A percentile compares a stretch with the other conserved stretches of the same genome.
Conservation (phyloP, 2,888 invertebrate genomes). For the Myathropa florea region DNA sequence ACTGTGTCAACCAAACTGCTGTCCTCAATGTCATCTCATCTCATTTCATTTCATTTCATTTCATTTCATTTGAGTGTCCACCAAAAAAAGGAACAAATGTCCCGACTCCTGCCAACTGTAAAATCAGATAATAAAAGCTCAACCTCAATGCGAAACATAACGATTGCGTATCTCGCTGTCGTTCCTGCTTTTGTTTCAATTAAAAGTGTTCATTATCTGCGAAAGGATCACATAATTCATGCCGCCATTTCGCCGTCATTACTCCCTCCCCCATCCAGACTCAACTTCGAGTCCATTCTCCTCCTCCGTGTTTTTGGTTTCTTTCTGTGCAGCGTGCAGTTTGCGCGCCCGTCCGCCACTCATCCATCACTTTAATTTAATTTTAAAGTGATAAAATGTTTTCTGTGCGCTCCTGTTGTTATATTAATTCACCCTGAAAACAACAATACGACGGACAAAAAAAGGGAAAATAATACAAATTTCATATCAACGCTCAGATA, state of each 20-base stretch:
- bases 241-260: slow-evolving; percentile 52
- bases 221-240: slow-evolving; percentile 63
- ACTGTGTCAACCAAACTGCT: background rate
- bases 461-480: slow-evolving; percentile 31
- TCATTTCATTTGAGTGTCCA: too few species aligned
- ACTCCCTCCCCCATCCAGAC: slow-evolving; percentile 28
- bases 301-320: too few species aligned
- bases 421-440: slow-evolving; percentile 46
- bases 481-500: slow-evolving; percentile 12
- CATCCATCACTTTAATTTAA: slow-evolving; percentile 70
- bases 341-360: background rate
- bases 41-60: background rate
- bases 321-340: background rate
- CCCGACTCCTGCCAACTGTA: slow-evolving; percentile 2
- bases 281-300: too few species aligned
- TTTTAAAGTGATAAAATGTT: slow-evolving; percentile 68
- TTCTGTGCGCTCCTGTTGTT: slow-evolving; percentile 40
- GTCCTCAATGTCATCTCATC: background rate
- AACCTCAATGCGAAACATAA: slow-evolving; percentile 37
- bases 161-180: slow-evolving; percentile 47
- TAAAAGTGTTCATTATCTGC: slow-evolving; percentile 68
- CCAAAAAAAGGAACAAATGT: background rate
- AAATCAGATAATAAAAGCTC: slow-evolving; percentile 36
- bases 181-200: slow-evolving; percentile 63
- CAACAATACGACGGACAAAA: background rate